Percentiles rank a stretch among this genome's conserved stretches.
phyloP scores from a whole-genome alignment of 2,113 vertebrate genomes.

The Aegithalos caudatus region DNA sequence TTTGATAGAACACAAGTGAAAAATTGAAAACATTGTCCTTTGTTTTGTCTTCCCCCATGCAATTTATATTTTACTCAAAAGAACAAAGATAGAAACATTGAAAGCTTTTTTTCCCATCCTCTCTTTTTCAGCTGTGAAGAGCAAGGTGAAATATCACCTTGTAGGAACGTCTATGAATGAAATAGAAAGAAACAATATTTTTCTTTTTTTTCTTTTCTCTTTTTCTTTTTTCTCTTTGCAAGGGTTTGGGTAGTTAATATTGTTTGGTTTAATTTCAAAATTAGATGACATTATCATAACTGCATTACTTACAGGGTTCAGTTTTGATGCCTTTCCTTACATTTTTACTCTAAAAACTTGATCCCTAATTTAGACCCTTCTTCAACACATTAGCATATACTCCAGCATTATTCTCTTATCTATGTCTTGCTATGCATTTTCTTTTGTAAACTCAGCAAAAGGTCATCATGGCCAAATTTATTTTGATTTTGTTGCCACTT shows the following conservation, averaged over 20 bases:
- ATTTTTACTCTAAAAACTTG: neutral
- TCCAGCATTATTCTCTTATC: neutral
- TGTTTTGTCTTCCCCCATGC: neutral
- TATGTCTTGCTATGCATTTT: neutral
- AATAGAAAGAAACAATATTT: neutral
- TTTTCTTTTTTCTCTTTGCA: neutral
- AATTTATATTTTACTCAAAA: neutral
- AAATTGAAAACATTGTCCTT: neutral
- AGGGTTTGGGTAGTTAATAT: neutral
- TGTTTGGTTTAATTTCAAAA: neutral
- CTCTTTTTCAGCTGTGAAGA: neutral
- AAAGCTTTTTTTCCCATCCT: accelerated
- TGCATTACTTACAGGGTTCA: neutral
- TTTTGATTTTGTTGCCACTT: neutral
- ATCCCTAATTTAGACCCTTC: neutral
- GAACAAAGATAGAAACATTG: neutral
- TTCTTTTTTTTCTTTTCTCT: neutral
- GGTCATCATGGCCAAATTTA: neutral
- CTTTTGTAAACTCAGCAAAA: neutral
- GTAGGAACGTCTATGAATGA: neutral
- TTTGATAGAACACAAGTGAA: neutral
- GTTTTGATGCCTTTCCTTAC: neutral
- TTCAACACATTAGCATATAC: neutral
- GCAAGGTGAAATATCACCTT: neutral
- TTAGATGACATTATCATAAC: neutral